Evolutionary conservation across 2,888 invertebrate species (phyloP).

Genomic region (Drosophila mimica): DNA sequence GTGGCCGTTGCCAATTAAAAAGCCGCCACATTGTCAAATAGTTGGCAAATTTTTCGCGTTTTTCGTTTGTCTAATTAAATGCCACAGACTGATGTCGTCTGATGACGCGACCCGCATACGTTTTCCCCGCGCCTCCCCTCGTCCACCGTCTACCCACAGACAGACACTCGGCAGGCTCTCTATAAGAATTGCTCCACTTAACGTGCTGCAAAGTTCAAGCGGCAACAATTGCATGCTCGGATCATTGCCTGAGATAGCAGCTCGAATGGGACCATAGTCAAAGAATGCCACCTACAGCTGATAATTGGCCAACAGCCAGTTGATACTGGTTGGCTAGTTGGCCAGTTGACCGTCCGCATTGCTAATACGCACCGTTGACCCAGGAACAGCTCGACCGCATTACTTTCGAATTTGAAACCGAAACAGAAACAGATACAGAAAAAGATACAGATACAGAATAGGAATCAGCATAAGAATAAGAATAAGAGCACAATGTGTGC

Average conservation of each 20-base stretch:
- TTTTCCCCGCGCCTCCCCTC: background rate
- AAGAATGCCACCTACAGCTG: slow-evolving; percentile 44
- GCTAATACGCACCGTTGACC: slow-evolving; percentile 71
- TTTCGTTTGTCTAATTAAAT: slow-evolving; percentile 44
- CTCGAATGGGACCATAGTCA: slow-evolving; percentile 16
- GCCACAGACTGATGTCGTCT: slow-evolving; percentile 21
- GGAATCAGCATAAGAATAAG: background rate
- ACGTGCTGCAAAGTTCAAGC: slow-evolving; percentile 41
- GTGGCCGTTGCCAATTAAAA: slow-evolving; percentile 51
- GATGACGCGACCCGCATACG: slow-evolving; percentile 26
- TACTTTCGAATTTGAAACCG: slow-evolving; percentile 51
- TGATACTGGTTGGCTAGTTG: slow-evolving; percentile 13
- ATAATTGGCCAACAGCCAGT: slow-evolving; percentile 47
- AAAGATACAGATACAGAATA: background rate
- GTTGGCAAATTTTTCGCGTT: slow-evolving; percentile 32
- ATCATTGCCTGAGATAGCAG: slow-evolving; percentile 54
- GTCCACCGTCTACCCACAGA: background rate
- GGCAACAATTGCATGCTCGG: slow-evolving; percentile 53
- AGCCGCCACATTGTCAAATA: slow-evolving; percentile 50
- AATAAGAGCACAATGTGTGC: slow-evolving; percentile 36
- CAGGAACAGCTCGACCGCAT: slow-evolving; percentile 52
- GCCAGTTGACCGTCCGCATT: slow-evolving; percentile 38
- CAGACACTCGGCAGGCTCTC: background rate
- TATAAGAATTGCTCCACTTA: slow-evolving; percentile 54
- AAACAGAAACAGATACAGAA: slow-evolving; percentile 12